Evolutionary conservation across 2,113 vertebrate genomes (phyloP).

Genomic region (Mirza zaza): DNA sequence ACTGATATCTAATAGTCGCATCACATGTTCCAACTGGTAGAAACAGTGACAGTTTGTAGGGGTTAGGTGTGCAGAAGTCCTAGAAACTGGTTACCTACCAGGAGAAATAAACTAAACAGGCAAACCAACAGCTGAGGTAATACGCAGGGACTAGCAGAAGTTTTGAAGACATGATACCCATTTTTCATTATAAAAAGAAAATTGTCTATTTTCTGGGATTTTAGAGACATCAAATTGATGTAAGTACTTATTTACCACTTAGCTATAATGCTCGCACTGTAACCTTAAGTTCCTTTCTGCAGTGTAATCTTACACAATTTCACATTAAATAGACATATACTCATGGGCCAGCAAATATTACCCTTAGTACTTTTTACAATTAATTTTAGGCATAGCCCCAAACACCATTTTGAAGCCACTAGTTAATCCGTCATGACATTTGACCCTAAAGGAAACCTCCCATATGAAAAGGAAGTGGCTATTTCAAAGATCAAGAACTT

Average conservation of each 20-base stretch:
- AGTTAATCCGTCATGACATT: neutral
- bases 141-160: fast-evolving
- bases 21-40: neutral
- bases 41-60: neutral
- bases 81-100: neutral
- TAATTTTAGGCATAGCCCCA: neutral
- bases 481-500: neutral
- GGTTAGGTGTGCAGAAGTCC: no score
- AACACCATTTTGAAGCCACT: neutral
- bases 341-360: neutral
- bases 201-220: no score
- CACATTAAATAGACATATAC: neutral
- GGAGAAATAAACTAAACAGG: neutral
- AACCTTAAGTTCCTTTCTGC: neutral
- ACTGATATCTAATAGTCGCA: neutral
- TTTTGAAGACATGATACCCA: neutral
- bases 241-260: no score
- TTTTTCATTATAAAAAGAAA: neutral
- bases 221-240: no score
- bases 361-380: neutral
- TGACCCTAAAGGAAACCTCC: neutral
- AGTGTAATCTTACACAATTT: neutral
- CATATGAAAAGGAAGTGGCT: neutral
- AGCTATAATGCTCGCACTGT: fast-evolving
- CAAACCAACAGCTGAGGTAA: neutral